These are phyloP conservation scores for Enteromius trimaculatus DNA, from an alignment of 2,797 vertebrate genomes.

Conservation along the genomic window DNA sequence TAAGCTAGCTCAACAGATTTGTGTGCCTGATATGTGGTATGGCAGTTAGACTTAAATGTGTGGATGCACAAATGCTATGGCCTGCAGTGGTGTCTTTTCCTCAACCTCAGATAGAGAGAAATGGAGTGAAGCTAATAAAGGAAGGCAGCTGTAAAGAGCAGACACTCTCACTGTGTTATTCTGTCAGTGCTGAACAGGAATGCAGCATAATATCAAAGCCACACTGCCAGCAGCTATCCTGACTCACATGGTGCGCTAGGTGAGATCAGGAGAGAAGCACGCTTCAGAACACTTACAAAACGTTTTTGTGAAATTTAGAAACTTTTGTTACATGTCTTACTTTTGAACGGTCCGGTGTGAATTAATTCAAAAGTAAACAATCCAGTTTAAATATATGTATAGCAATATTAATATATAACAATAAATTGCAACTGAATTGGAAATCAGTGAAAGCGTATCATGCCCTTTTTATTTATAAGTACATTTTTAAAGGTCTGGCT, in stretches of 20 bases:
- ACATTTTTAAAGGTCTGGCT: neutral
- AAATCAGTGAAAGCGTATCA: neutral
- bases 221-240: neutral
- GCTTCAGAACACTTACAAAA: neutral
- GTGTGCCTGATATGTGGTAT: conserved; percentile 2
- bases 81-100: neutral
- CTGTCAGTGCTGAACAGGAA: neutral
- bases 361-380: neutral
- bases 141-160: neutral
- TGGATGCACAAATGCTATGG: neutral
- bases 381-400: neutral
- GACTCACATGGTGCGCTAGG: neutral
- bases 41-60: conserved; percentile 12
- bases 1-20: conserved; percentile 24
- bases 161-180: neutral
- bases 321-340: neutral
- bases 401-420: neutral
- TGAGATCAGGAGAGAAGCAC: neutral
- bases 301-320: neutral
- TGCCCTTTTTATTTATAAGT: neutral
- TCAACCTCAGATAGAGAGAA: conserved; percentile 1
- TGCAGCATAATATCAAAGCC: neutral
- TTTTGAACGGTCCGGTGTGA: neutral
- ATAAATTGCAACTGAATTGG: neutral
- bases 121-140: conserved; percentile 8